Evolutionary conservation across 2,113 vertebrate genomes (phyloP), one percentile per base, ranked within the genome.

Genomic region (Aramus guarauna): DNA sequence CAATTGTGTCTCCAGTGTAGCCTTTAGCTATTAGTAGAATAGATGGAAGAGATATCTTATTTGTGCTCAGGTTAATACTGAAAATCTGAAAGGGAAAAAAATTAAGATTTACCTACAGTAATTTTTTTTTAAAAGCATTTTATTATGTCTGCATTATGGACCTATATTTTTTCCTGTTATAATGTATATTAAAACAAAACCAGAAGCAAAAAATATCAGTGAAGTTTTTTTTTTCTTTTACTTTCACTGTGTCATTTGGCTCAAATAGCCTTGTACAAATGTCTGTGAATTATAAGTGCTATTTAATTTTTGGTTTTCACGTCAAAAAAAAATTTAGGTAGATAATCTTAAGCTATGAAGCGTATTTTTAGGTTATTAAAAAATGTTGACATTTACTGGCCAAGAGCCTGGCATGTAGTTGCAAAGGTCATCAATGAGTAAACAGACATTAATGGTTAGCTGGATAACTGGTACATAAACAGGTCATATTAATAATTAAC

Each of bases 381-480:
- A 95, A 96, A 98, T 85, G 96, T 98, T 98, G 98, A 99, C 98
- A 98, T 99, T 99, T 98, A 97, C 96, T 95, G 98, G 98, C 98
- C 98, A 98, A 98, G 98, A 98, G 98, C 97, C 97, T 98, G 97
- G 97, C 97, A 98, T 97, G 91, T 96, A 98, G 98, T 98, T 98
- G 98, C 98, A 98, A 98, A 99, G 99, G 99, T 99, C 99, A 99
- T 98, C 98, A 97, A 98, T 98, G 99, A 99, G 98, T 99, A 99
- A 99, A 99, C 99, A 99, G 98, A 98, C 99, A 99, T 99, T 99
- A 99, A 99, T 99, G 99, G 99, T 99, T 99, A 99, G 99, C 99
- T 97, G 98, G 98, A 98, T 98, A 98, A 98, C 98, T 98, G 98
- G 98, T 98, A 99, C 99, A 99, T 98, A 99, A 99, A 98, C 98